These are phyloP conservation scores for Mystacides longicornis DNA, from an alignment of 2,888 invertebrate genomes.

Conservation along the genomic window DNA sequence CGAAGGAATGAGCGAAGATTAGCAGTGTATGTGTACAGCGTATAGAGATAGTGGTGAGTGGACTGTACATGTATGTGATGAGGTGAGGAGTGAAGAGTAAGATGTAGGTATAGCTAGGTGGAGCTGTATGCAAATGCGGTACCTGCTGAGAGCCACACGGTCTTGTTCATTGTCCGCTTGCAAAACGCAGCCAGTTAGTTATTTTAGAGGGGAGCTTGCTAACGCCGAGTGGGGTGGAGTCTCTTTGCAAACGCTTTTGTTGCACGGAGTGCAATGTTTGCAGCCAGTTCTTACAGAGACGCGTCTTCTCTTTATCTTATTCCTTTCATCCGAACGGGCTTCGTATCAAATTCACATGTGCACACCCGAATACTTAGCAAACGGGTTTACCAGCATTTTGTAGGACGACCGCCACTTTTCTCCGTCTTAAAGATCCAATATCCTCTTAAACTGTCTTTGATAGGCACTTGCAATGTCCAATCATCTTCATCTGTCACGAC, in stretches of 20 bases:
- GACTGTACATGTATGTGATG: too few species aligned
- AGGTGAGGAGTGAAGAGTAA: neutral
- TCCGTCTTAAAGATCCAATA: too few species aligned
- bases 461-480: too few species aligned
- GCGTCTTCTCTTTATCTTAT: constrained; percentile 5
- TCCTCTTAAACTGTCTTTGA: too few species aligned
- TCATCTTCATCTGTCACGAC: too few species aligned
- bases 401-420: too few species aligned
- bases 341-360: neutral
- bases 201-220: constrained; percentile 18
- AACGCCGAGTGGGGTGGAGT: constrained; percentile 23
- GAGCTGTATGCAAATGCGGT: constrained; percentile 23
- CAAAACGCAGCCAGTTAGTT: constrained; percentile 22
- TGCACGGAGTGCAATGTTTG: constrained; percentile 51
- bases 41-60: too few species aligned
- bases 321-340: neutral
- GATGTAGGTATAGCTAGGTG: neutral
- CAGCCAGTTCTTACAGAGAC: constrained; percentile 31
- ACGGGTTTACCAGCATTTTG: constrained; percentile 5
- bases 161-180: constrained; percentile 25
- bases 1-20: neutral
- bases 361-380: neutral
- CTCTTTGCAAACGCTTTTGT: constrained; percentile 24
- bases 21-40: too few species aligned
- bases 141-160: constrained; percentile 21